Evolutionary conservation across 2,113 vertebrate genomes (phyloP).

Genomic region (Takifugu bimaculatus): DNA sequence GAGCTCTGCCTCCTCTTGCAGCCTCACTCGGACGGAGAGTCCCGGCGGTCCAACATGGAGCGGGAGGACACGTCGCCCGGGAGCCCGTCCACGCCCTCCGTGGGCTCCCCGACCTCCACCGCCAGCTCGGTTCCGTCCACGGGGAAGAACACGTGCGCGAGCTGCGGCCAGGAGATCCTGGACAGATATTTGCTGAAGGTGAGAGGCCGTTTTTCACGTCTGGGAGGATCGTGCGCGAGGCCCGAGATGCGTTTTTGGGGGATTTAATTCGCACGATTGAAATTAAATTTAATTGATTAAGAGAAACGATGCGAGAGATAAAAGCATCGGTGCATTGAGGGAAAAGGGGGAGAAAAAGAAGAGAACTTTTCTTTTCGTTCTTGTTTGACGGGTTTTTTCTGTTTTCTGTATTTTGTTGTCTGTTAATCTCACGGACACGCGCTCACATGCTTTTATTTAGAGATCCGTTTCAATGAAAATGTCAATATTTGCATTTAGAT

Average conservation of each 20-base stretch:
- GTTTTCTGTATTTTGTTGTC: too few species aligned
- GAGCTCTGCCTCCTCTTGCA: constrained; percentile 53
- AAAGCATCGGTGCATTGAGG: too few species aligned
- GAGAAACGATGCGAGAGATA: too few species aligned
- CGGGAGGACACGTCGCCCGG: constrained; percentile 90
- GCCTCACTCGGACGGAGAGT: constrained; percentile 90
- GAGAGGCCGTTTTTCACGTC: constrained; percentile 13
- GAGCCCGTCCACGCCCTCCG: constrained; percentile 90
- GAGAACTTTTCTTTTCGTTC: too few species aligned
- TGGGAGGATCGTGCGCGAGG: too few species aligned
- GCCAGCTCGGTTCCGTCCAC: constrained; percentile 84
- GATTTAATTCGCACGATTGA: too few species aligned
- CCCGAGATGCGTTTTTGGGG: too few species aligned
- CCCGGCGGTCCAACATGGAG: constrained; percentile 84
- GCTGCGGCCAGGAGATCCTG: constrained; percentile 94
- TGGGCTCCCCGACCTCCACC: constrained; percentile 88
- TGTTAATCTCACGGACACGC: too few species aligned
- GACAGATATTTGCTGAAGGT: constrained; percentile 97
- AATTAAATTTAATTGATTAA: too few species aligned
- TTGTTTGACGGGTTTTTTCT: too few species aligned
- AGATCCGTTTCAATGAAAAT: neutral
- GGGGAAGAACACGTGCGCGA: constrained; percentile 93
- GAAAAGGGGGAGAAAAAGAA: too few species aligned
- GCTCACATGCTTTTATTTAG: neutral
- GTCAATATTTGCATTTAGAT: neutral